phyloP scores from a whole-genome alignment of 2,888 invertebrate species.

The Caenorhabditis doughertyi region DNA sequence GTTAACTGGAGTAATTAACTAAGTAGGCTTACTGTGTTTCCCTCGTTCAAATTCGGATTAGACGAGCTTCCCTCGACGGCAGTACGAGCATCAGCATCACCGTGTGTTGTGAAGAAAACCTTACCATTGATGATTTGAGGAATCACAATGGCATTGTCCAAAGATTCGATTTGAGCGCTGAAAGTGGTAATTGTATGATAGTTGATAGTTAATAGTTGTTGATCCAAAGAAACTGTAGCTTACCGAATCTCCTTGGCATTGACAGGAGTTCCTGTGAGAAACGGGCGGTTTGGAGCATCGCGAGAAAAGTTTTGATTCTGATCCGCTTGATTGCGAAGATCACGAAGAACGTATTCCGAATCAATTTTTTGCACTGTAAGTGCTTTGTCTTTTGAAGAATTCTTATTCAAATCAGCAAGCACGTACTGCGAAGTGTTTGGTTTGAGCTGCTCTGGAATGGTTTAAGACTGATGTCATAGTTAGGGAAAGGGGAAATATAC shows the following conservation, averaged over 20 bases:
- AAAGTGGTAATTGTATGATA: not conserved
- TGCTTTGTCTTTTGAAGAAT: constrained; percentile 40
- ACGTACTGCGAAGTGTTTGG: constrained; percentile 54
- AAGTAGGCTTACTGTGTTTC: not conserved
- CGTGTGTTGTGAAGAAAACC: constrained; percentile 59
- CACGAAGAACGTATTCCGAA: constrained; percentile 56
- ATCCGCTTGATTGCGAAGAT: constrained; percentile 49
- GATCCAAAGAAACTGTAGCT: not conserved
- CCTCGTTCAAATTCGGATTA: constrained; percentile 37
- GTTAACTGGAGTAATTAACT: too few relatives aligned
- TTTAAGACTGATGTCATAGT: not conserved
- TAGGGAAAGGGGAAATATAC: too few relatives aligned
- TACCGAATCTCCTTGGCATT: constrained; percentile 55
- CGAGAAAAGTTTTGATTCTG: constrained; percentile 31
- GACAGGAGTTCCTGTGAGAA: constrained; percentile 52
- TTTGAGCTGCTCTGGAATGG: constrained; percentile 42
- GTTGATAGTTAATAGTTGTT: too few relatives aligned
- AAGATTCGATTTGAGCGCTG: constrained; percentile 48
- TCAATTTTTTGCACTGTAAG: constrained; percentile 26
- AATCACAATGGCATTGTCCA: constrained; percentile 58
- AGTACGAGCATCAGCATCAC: constrained; percentile 56
- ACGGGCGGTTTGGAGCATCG: constrained; percentile 58
- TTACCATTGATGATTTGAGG: constrained; percentile 61
- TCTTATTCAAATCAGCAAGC: constrained; percentile 52
- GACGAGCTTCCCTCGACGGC: constrained; percentile 54